phyloP scores from a whole-genome alignment of 64 coral and sea anemone species.

The Montipora efflorescens region DNA sequence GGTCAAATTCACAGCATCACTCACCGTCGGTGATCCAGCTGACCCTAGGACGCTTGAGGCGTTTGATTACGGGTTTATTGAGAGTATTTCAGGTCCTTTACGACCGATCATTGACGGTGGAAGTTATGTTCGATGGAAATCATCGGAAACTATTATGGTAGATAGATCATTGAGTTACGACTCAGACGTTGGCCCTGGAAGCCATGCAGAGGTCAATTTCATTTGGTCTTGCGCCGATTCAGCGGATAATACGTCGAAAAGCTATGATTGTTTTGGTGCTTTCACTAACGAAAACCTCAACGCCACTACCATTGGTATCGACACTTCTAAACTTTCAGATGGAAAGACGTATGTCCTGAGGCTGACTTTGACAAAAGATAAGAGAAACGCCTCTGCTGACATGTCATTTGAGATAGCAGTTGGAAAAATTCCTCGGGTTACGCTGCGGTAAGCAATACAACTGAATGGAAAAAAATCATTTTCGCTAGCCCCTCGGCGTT shows the following conservation, averaged over 20 bases:
- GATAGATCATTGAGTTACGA: conserved; percentile 43
- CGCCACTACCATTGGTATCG: background rate
- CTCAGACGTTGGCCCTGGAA: conserved; percentile 38
- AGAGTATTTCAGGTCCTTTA: conserved; percentile 4
- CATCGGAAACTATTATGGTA: background rate
- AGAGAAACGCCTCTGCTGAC: background rate
- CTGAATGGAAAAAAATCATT: background rate
- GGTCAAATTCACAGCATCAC: conserved; percentile 14
- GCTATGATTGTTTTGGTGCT: conserved; percentile 16
- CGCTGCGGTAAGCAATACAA: background rate
- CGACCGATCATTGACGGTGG: conserved; percentile 35
- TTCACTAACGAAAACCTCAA: background rate
- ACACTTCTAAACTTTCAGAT: background rate
- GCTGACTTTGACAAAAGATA: conserved; percentile 25
- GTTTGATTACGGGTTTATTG: conserved; percentile 44
- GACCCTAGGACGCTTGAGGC: background rate
- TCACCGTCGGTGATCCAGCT: background rate
- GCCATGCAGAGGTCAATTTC: background rate
- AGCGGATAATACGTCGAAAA: background rate
- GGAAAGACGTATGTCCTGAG: background rate
- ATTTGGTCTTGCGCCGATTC: conserved; percentile 23
- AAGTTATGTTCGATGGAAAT: conserved; percentile 13
- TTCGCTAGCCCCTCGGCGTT: too few relatives aligned
- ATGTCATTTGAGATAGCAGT: conserved; percentile 17
- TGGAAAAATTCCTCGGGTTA: background rate